phyloP scores from a whole-genome alignment of 2,113 vertebrate genomes.

The Melanocharis versteri region DNA sequence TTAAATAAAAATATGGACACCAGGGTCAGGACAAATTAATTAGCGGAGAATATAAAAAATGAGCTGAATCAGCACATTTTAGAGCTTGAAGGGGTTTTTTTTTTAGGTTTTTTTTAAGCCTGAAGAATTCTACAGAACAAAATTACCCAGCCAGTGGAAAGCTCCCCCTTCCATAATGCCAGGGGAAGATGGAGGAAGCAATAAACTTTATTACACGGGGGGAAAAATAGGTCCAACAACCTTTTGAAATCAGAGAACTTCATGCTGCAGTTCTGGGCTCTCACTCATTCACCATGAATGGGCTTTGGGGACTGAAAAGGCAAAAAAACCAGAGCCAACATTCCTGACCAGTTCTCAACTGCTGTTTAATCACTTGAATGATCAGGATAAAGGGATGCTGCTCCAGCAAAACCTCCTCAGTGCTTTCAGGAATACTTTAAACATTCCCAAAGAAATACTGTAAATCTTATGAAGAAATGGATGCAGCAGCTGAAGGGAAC shows the following conservation, averaged over 20 bases:
- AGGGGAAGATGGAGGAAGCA: constrained; percentile 39
- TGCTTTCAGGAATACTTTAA: not conserved
- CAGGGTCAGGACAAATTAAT: not conserved
- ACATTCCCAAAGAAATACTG: not conserved
- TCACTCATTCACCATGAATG: not conserved
- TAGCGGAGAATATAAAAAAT: not conserved
- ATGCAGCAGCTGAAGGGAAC: not conserved
- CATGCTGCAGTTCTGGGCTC: not conserved
- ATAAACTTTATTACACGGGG: constrained; percentile 42
- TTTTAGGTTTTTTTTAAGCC: not conserved
- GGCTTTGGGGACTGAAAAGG: not conserved
- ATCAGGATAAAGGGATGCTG: not conserved
- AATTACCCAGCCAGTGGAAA: not conserved
- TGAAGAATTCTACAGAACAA: not conserved
- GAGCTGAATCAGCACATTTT: not conserved
- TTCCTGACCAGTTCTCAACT: not conserved
- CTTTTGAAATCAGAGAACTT: constrained; percentile 27
- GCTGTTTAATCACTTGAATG: not conserved
- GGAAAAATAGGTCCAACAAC: not conserved
- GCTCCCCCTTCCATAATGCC: not conserved
- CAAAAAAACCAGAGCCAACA: not conserved
- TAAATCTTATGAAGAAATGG: fast-evolving
- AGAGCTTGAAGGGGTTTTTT: not conserved
- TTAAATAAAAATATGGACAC: not conserved
- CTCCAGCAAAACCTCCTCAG: not conserved